Evolutionary conservation across 92 coral and sea anemone species (phyloP).

Genomic region (Phenganax subtilis): DNA sequence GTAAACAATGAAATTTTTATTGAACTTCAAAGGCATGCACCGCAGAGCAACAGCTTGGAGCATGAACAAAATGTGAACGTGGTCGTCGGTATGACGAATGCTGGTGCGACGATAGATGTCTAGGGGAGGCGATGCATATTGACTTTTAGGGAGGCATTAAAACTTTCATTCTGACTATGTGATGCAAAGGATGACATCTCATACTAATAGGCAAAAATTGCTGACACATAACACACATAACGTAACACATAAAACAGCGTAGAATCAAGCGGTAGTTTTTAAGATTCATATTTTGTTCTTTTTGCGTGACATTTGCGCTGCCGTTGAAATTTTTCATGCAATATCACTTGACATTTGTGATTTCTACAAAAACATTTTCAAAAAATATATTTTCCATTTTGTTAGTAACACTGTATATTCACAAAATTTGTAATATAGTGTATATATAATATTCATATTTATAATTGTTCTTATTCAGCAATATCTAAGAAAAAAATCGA

Average conservation of each 20-base stretch:
- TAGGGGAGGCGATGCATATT: not conserved
- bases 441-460: not conserved
- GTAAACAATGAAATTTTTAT: not conserved
- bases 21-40: not conserved
- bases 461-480: not conserved
- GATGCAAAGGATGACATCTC: no score
- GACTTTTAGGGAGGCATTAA: no score
- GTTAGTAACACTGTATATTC: not conserved
- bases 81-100: slow-evolving; percentile 1
- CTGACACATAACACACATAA: not conserved
- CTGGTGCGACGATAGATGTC: not conserved
- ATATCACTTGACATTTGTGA: not conserved
- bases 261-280: not conserved
- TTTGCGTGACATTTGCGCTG: not conserved
- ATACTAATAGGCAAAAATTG: not conserved
- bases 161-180: not conserved
- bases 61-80: not conserved
- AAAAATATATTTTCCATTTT: not conserved
- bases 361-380: not conserved
- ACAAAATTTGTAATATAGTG: not conserved
- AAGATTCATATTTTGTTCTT: not conserved
- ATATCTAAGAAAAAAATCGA: no score
- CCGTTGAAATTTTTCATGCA: not conserved
- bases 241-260: not conserved
- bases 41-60: not conserved